Conservation (phyloP, 2,888 invertebrate genomes). For the Cosmorhoe ocellata region DNA sequence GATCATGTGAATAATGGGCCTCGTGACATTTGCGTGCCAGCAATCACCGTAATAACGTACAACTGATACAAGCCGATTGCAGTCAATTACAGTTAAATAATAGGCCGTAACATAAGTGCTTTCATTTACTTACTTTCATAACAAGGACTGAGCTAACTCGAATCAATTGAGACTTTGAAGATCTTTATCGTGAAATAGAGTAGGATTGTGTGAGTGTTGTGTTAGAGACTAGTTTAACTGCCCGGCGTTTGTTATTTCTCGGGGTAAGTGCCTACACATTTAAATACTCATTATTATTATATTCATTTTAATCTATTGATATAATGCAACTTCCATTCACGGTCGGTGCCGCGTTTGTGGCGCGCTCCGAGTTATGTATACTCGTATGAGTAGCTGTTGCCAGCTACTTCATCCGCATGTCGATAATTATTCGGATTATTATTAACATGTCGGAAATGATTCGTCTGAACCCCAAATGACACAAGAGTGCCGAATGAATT, state of each 20-base stretch:
- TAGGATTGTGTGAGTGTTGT: constrained; percentile 10
- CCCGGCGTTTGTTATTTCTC: constrained; percentile 1
- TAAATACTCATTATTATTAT: too few species aligned
- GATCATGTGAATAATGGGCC: constrained; percentile 42
- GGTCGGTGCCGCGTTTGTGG: too few species aligned
- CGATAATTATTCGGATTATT: too few species aligned
- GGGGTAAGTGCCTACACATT: constrained; percentile 15
- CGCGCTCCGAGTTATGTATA: too few species aligned
- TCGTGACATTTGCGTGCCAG: constrained; percentile 64
- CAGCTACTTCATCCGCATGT: too few species aligned
- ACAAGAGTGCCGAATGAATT: too few species aligned
- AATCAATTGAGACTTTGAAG: neutral
- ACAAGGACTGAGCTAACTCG: neutral
- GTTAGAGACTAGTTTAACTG: constrained; percentile 2
- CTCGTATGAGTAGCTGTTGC: too few species aligned
- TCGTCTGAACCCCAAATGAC: too few species aligned
- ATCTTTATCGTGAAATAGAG: constrained; percentile 1
- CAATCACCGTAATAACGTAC: constrained; percentile 41
- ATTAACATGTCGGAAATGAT: too few species aligned
- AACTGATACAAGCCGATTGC: constrained; percentile 43
- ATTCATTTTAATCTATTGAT: too few species aligned
- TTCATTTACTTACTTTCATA: constrained; percentile 7
- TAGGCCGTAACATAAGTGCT: constrained; percentile 12
- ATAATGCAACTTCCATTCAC: too few species aligned
- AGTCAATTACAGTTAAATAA: constrained; percentile 44